Evolutionary conservation across 2,113 vertebrate species (phyloP).

Genomic region (Microtus oregoni): DNA sequence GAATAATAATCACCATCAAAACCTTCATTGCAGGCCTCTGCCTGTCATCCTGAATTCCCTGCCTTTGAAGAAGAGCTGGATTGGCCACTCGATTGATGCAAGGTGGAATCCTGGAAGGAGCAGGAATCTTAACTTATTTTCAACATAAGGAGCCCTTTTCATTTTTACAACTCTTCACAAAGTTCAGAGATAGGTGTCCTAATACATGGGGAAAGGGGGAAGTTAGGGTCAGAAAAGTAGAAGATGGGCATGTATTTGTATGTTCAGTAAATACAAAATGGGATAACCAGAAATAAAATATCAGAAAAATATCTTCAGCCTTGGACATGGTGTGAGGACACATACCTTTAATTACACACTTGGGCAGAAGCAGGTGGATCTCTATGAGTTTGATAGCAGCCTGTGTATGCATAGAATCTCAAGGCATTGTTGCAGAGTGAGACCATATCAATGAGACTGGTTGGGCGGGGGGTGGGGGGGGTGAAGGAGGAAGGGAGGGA

Average conservation of each 20-base stretch:
- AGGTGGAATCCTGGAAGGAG: not conserved
- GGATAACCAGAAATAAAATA: constrained; percentile 44
- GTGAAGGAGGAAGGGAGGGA: not conserved
- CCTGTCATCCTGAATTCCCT: not conserved
- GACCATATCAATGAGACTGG: too few species aligned
- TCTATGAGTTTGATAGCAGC: not conserved
- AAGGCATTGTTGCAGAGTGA: not conserved
- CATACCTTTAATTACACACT: not conserved
- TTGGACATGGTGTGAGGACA: not conserved
- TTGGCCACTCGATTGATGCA: not conserved
- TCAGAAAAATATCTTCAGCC: constrained; percentile 70
- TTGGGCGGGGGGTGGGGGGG: too few species aligned
- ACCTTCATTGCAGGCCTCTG: not conserved
- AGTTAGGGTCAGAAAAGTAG: not conserved
- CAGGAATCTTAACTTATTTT: not conserved
- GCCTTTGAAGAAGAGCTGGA: not conserved
- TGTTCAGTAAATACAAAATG: constrained; percentile 67
- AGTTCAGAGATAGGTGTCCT: not conserved
- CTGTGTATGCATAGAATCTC: not conserved
- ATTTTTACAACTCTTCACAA: not conserved
- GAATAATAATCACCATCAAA: not conserved
- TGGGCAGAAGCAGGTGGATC: not conserved
- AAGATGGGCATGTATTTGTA: not conserved
- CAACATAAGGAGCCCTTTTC: not conserved
- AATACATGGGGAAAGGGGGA: not conserved